Conservation (phyloP, 2,888 invertebrate genomes). For the Spodoptera exigua region DNA sequence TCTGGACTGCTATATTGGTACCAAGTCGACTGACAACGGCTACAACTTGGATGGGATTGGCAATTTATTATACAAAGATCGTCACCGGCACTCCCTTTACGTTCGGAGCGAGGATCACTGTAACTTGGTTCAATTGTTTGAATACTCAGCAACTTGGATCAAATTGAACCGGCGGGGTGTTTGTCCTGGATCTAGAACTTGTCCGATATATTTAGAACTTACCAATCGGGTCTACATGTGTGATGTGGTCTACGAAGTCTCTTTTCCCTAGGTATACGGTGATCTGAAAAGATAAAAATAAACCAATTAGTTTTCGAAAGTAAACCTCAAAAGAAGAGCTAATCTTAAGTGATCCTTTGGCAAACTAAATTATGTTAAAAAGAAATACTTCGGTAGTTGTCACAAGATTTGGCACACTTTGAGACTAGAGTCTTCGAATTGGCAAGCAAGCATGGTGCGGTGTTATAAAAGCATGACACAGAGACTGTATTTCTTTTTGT, state of each 20-base stretch:
- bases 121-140: conserved; percentile 39
- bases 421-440: conserved; percentile 10
- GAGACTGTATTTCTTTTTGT: conserved; percentile 10
- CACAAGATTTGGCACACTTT: conserved; percentile 39
- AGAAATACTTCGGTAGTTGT: conserved; percentile 27
- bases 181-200: conserved; percentile 3
- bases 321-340: background rate
- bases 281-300: conserved; percentile 88
- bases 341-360: conserved; percentile 28
- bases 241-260: conserved; percentile 97
- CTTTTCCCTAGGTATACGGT: conserved; percentile 97
- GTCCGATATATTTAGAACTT: conserved; percentile 65
- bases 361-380: conserved; percentile 30
- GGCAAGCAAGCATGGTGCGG: conserved; percentile 19
- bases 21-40: conserved; percentile 22
- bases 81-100: conserved; percentile 45
- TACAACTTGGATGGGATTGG: conserved; percentile 26
- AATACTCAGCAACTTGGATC: conserved; percentile 42
- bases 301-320: conserved; percentile 3
- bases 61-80: conserved; percentile 50
- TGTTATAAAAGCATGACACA: conserved; percentile 14
- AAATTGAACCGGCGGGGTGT: conserved; percentile 22
- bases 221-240: conserved; percentile 97
- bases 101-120: conserved; percentile 25
- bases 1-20: conserved; percentile 22